These are phyloP conservation scores for Drosophila ananassae DNA, from an alignment of 1,140 invertebrate genomes.

Conservation along the genomic window DNA sequence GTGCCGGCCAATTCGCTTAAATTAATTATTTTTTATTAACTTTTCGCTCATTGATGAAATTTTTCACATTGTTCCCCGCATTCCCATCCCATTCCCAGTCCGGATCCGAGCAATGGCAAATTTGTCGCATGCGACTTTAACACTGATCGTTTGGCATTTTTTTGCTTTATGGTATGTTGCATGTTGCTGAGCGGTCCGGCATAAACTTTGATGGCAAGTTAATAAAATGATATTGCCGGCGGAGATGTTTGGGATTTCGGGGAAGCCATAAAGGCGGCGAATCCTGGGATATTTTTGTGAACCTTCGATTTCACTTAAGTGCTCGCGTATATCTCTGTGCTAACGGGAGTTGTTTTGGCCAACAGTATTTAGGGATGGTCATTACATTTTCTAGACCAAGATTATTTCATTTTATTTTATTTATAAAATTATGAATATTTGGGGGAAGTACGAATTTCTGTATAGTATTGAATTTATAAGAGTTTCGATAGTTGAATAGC, in stretches of 20 bases:
- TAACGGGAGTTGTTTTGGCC: conserved; percentile 44
- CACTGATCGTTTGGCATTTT: conserved; percentile 40
- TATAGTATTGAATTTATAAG: background rate
- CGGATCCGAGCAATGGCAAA: conserved; percentile 43
- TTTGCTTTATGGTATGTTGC: conserved; percentile 1
- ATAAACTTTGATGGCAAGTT: conserved; percentile 69
- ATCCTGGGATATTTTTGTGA: background rate
- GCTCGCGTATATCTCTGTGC: conserved; percentile 3
- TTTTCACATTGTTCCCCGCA: conserved; percentile 71
- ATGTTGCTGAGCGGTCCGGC: conserved; percentile 1
- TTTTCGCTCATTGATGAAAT: conserved; percentile 80
- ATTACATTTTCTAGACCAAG: background rate
- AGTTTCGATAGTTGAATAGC: background rate
- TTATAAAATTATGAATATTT: background rate
- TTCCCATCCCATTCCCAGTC: conserved; percentile 22
- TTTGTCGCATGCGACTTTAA: conserved; percentile 78
- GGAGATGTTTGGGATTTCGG: conserved; percentile 46
- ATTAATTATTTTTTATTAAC: conserved; percentile 83
- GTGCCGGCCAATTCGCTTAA: conserved; percentile 53
- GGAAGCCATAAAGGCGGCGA: conserved; percentile 33
- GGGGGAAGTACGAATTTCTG: background rate
- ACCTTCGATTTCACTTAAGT: conserved; percentile 30
- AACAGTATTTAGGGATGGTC: background rate
- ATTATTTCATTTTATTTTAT: background rate
- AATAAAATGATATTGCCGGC: conserved; percentile 67